Percentiles rank a stretch among this genome's conserved stretches.
Evolutionary conservation across 1,140 invertebrate species (phyloP).

Genomic region (Thaumatotibia leucotreta): DNA sequence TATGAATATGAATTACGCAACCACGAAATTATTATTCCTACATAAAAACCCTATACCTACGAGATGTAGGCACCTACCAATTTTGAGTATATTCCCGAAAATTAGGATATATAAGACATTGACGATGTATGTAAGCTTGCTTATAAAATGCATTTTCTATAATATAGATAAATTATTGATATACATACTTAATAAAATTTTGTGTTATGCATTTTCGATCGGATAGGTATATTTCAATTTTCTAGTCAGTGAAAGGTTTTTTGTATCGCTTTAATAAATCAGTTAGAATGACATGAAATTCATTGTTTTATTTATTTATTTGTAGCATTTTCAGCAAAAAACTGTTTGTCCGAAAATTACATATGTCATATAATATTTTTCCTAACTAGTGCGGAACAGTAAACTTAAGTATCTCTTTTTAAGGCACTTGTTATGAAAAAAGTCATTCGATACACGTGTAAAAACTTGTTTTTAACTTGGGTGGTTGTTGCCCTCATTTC

Average conservation of each 20-base stretch:
- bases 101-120: not conserved
- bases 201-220: constrained; percentile 16
- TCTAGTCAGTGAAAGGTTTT: constrained; percentile 62
- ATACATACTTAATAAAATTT: constrained; percentile 1
- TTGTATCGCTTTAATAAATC: constrained; percentile 56
- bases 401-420: too few relatives aligned
- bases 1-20: too few relatives aligned
- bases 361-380: too few relatives aligned
- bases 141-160: not conserved
- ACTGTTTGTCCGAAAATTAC: not conserved
- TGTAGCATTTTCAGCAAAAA: not conserved
- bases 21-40: too few relatives aligned
- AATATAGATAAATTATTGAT: not conserved
- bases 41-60: too few relatives aligned
- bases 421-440: too few relatives aligned
- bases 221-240: constrained; percentile 45
- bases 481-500: too few relatives aligned
- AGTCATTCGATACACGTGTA: too few relatives aligned
- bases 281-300: constrained; percentile 12
- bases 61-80: too few relatives aligned
- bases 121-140: not conserved
- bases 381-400: too few relatives aligned
- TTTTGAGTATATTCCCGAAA: not conserved
- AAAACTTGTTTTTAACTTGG: too few relatives aligned
- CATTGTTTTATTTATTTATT: not conserved